A percentile compares a stretch with the other conserved stretches of the same genome.
Conservation (phyloP, 1,140 invertebrate species). For the Heliconius congener region DNA sequence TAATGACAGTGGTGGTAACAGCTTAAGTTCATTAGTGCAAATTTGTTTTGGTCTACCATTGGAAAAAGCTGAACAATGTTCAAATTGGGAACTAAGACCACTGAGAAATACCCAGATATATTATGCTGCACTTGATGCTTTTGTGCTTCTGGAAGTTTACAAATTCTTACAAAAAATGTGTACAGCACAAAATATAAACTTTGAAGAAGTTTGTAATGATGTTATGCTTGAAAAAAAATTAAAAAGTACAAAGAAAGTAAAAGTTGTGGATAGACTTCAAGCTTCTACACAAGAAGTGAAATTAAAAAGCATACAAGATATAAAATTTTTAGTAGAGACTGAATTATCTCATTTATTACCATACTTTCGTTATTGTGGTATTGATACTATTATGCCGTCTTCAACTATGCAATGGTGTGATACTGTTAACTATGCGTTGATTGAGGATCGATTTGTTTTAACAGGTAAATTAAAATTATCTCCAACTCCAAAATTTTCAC, state of each 20-base stretch:
- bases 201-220: conserved; percentile 83
- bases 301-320: conserved; percentile 48
- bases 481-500: conserved; percentile 57
- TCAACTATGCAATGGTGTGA: conserved; percentile 67
- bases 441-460: conserved; percentile 62
- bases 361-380: conserved; percentile 71
- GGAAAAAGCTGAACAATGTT: conserved; percentile 92
- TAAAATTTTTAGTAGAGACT: conserved; percentile 64
- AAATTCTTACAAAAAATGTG: conserved; percentile 82
- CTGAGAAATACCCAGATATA: conserved; percentile 87
- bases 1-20: conserved; percentile 60
- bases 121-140: conserved; percentile 92
- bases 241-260: conserved; percentile 72
- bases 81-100: conserved; percentile 92
- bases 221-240: conserved; percentile 76
- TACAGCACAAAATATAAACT: conserved; percentile 80
- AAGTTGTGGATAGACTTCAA: conserved; percentile 52
- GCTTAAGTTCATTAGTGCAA: conserved; percentile 87
- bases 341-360: conserved; percentile 53
- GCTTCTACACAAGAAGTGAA: conserved; percentile 39
- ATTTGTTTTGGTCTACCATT: conserved; percentile 87
- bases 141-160: conserved; percentile 90
- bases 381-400: conserved; percentile 58
- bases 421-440: conserved; percentile 61
- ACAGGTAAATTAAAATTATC: conserved; percentile 61